A percentile compares a stretch with the other conserved stretches of the same genome.
These are phyloP conservation scores for Anhinga anhinga DNA, from an alignment of 2,113 vertebrate genomes.

Conservation along the genomic window DNA sequence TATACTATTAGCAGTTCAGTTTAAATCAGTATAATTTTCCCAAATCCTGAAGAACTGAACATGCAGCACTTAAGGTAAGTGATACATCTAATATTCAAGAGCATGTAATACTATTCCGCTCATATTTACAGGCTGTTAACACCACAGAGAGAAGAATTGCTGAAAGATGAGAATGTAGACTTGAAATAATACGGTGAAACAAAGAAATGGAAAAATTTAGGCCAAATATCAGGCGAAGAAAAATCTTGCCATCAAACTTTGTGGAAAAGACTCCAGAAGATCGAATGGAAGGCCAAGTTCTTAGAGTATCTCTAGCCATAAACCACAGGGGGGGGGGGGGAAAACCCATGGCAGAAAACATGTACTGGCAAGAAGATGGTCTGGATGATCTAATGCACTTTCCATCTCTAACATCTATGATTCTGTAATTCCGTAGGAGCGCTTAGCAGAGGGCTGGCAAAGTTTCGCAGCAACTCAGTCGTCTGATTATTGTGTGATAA, in stretches of 20 bases:
- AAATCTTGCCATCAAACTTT: not conserved
- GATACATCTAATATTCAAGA: not conserved
- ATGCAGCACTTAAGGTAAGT: not conserved
- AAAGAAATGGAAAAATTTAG: conserved; percentile 17
- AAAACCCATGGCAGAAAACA: not conserved
- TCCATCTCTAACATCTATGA: conserved; percentile 49
- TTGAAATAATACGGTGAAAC: not conserved
- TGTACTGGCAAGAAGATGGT: not conserved
- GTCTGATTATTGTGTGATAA: not conserved
- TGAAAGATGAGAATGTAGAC: not conserved
- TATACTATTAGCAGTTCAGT: not conserved
- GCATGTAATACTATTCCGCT: not conserved
- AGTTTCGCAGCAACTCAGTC: not conserved
- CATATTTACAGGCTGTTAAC: not conserved
- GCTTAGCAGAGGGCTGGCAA: not conserved
- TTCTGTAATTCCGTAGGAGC: conserved; percentile 1
- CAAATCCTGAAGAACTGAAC: not conserved
- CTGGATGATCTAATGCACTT: conserved; percentile 52
- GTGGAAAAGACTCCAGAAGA: not conserved
- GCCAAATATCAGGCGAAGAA: not conserved
- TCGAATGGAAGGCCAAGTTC: not conserved
- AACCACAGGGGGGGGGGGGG: not conserved
- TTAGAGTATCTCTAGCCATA: not conserved
- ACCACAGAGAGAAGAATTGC: not conserved
- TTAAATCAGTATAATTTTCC: not conserved